Percentiles rank a stretch among this genome's conserved stretches.
These are phyloP conservation scores for Oreortyx pictus DNA, from an alignment of 2,797 vertebrate species.

Conservation along the genomic window DNA sequence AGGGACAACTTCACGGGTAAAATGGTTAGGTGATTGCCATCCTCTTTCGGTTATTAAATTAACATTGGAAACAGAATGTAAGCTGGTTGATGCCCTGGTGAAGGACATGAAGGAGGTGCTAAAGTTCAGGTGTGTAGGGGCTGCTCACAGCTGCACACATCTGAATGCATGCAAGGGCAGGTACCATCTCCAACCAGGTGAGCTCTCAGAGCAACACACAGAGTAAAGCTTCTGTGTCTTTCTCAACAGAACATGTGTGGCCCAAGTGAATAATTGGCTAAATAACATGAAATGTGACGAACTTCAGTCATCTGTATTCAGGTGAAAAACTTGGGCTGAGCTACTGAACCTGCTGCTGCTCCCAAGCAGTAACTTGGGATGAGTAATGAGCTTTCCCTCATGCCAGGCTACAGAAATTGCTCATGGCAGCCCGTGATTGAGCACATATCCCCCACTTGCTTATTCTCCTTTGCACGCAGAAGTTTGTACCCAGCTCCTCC, in stretches of 20 bases:
- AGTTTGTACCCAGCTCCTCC: not conserved
- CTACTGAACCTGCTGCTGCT: slow-evolving; percentile 41
- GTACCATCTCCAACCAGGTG: not conserved
- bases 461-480: not conserved
- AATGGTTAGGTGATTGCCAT: not conserved
- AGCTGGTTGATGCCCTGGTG: not conserved
- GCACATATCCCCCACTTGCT: not conserved
- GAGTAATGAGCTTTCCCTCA: not conserved
- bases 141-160: not conserved
- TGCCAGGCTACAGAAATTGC: not conserved
- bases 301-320: slow-evolving; percentile 53
- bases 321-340: slow-evolving; percentile 36
- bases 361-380: accelerated
- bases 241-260: not conserved
- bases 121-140: not conserved
- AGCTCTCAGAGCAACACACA: not conserved
- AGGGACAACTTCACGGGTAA: not conserved
- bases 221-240: not conserved
- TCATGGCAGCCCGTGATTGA: not conserved
- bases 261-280: slow-evolving; percentile 39
- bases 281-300: slow-evolving; percentile 51
- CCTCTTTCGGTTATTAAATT: not conserved
- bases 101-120: not conserved
- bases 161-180: not conserved
- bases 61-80: not conserved